Evolutionary conservation across 2,888 invertebrate species (phyloP), one percentile per base, ranked within the genome.

Genomic region (Antheraea yamamai): DNA sequence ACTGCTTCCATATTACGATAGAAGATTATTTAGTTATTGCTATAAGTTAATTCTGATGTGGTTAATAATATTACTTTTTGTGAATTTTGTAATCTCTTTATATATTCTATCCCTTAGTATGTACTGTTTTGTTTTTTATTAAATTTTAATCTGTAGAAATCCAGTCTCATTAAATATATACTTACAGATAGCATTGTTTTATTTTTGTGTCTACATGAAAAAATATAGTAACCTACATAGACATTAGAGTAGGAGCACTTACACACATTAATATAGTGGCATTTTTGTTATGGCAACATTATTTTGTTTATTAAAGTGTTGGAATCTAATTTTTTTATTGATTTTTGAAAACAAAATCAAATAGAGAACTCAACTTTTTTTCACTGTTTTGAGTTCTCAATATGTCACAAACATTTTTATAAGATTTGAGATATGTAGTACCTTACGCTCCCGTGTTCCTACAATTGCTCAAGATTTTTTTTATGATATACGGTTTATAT

Each of bases 121-220:
- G 89, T 92, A 93, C 91, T 92, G 91, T 93, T 93, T 30, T n/a
- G n/a, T n/a, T 30, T 30, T 93, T 92, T 87, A 89, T 90, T 80
- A 87, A 88, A 87, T 85, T 89, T 89, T 89, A 89, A 91, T 89
- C 89, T 88, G 89, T 89, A 93, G 92, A 87, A 91, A 90, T 89
- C 87, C 88, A 88, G 88, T 91, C 90, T 89, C 88, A 81, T 86
- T 89, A 87, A 88, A 87, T 87, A 87, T 87, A 87, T 85, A 80
- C 79, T 86, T 82, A 81, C 84, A 87, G 86, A 83, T 81, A 81
- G 79, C 73, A 12, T 52, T 73, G 71, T 70, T 74, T 78, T 82
- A 81, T 75, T 83, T 81, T 74, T 12, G n/a, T 26, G 23, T 12
- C 61, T 23, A 12, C 7, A 61, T 61, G n/a, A 55, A 55, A 23